Conservation (phyloP, 2,797 vertebrate genomes). For the Peromyscus eremicus region DNA sequence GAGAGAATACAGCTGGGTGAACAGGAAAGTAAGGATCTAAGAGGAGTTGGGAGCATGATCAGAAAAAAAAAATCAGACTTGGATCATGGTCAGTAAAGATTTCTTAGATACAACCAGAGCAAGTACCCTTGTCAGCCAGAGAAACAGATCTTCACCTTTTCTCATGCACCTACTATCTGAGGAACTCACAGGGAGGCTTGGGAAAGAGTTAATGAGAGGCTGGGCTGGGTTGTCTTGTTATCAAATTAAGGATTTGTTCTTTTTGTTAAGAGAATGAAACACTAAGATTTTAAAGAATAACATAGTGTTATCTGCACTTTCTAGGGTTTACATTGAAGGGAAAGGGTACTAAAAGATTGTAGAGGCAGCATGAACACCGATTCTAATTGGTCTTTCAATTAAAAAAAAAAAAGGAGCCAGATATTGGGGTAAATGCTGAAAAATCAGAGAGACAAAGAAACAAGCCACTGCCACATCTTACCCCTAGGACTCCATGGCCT, state of each 20-base stretch:
- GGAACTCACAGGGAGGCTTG: background rate
- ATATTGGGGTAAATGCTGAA: too few relatives aligned
- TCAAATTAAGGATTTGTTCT: background rate
- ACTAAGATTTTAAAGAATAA: background rate
- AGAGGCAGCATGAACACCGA: background rate
- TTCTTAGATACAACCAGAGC: background rate
- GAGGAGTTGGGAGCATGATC: background rate
- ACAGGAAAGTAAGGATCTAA: background rate
- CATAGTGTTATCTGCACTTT: background rate
- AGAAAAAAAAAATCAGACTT: background rate
- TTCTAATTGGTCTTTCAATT: too few relatives aligned
- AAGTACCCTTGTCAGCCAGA: background rate
- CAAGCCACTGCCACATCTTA: too few relatives aligned
- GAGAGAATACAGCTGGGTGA: too few relatives aligned
- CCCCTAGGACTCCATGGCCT: too few relatives aligned
- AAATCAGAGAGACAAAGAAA: too few relatives aligned
- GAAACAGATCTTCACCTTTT: background rate
- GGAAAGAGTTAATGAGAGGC: background rate
- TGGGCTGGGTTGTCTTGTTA: background rate
- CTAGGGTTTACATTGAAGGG: background rate
- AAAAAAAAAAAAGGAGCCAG: too few relatives aligned
- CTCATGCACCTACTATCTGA: background rate
- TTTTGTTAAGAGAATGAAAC: background rate
- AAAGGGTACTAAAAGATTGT: background rate
- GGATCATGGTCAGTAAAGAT: background rate